phyloP scores from a whole-genome alignment of 2,888 invertebrate genomes.

The Parnassius glacialis region DNA sequence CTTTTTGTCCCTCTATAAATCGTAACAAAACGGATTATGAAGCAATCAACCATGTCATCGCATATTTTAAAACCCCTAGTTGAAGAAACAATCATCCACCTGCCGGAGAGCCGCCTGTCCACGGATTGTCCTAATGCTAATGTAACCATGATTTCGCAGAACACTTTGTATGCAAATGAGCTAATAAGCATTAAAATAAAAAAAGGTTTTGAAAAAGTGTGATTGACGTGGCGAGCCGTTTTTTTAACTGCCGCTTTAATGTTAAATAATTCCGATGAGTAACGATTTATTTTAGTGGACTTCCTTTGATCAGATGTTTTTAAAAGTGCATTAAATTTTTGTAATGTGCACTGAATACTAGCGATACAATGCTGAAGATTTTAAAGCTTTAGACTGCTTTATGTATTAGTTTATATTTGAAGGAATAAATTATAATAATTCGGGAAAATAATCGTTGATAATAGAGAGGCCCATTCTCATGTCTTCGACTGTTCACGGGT shows the following conservation, averaged over 20 bases:
- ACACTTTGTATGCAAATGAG: constrained; percentile 72
- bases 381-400: too few relatives aligned
- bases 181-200: constrained; percentile 56
- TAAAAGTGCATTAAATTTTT: constrained; percentile 23
- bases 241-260: constrained; percentile 33
- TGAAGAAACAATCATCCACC: constrained; percentile 33
- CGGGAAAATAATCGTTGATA: too few relatives aligned
- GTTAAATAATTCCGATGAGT: constrained; percentile 26
- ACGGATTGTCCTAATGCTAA: constrained; percentile 49
- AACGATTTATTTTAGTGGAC: constrained; percentile 15
- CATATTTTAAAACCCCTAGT: not conserved
- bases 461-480: too few relatives aligned
- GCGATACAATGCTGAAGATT: too few relatives aligned
- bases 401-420: too few relatives aligned
- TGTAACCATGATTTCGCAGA: constrained; percentile 56
- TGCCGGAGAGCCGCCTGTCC: constrained; percentile 35
- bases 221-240: constrained; percentile 49
- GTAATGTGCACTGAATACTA: not conserved
- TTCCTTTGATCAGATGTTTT: constrained; percentile 17
- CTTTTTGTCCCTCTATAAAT: too few relatives aligned
- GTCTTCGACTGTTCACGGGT: too few relatives aligned
- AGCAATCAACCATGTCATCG: constrained; percentile 1
- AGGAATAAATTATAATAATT: too few relatives aligned
- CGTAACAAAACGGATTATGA: not conserved
- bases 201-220: constrained; percentile 41